Conservation (phyloP, 2,888 invertebrate genomes). For the Parnassius glacialis region DNA sequence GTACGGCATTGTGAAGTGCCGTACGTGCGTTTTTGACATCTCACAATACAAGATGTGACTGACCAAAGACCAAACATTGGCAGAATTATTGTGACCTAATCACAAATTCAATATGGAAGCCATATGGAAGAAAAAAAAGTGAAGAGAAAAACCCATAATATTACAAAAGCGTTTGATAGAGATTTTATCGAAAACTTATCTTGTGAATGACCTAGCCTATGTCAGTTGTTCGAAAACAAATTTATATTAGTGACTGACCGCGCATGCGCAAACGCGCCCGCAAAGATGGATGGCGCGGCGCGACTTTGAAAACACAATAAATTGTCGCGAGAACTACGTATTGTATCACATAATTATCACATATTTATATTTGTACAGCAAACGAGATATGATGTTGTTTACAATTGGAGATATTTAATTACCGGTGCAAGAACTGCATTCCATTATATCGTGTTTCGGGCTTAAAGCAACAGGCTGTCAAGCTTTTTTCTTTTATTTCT, state of each 20-base stretch:
- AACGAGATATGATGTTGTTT: constrained; percentile 26
- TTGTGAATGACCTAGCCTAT: constrained; percentile 31
- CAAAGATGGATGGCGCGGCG: constrained; percentile 36
- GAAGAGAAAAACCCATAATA: too few species aligned
- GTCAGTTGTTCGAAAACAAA: constrained; percentile 26
- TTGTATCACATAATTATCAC: neutral
- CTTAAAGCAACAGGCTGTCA: constrained; percentile 23
- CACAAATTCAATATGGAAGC: too few species aligned
- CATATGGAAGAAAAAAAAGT: too few species aligned
- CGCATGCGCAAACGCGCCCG: constrained; percentile 28
- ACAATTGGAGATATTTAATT: constrained; percentile 21
- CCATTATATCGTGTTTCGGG: constrained; percentile 26
- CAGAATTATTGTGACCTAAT: too few species aligned
- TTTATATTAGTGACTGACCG: constrained; percentile 38
- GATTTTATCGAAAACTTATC: constrained; percentile 5
- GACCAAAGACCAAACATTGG: too few species aligned
- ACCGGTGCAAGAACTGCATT: constrained; percentile 11
- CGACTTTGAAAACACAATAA: constrained; percentile 27
- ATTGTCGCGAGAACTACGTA: neutral
- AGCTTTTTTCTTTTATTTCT: constrained; percentile 6
- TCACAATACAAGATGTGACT: too few species aligned
- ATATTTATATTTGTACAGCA: constrained; percentile 22
- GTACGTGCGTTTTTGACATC: too few species aligned
- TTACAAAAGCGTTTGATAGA: too few species aligned
- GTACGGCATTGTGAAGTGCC: too few species aligned